Percentiles rank a stretch among this genome's conserved stretches.
Evolutionary conservation across 1,140 invertebrate genomes (phyloP).

Genomic region (Drosophila hydei): DNA sequence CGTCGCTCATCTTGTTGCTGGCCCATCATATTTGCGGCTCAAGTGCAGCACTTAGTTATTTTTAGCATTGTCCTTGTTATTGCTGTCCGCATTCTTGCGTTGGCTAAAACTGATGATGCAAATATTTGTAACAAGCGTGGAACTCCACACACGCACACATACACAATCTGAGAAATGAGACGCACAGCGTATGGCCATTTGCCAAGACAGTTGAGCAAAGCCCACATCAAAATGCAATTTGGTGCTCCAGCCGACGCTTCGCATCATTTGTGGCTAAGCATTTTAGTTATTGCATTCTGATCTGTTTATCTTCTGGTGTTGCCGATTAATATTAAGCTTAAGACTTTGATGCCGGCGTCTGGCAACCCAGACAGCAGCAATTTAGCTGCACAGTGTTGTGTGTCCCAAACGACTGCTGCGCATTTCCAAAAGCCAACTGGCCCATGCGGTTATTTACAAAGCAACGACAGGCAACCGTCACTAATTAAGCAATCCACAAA

Average conservation of each 20-base stretch:
- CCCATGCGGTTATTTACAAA: neutral
- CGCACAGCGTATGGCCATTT: neutral
- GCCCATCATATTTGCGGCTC: constrained; percentile 68
- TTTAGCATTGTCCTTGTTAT: constrained; percentile 56
- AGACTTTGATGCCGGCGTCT: constrained; percentile 8
- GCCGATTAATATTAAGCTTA: constrained; percentile 30
- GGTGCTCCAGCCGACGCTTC: neutral
- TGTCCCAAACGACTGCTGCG: constrained; percentile 1
- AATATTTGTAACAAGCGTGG: constrained; percentile 51
- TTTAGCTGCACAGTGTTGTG: constrained; percentile 8
- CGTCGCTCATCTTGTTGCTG: constrained; percentile 31
- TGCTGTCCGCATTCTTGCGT: constrained; percentile 14
- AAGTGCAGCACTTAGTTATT: constrained; percentile 73
- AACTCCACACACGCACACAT: neutral
- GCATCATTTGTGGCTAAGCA: neutral
- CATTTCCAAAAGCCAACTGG: constrained; percentile 2
- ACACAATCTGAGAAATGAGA: neutral
- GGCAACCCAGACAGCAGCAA: constrained; percentile 6
- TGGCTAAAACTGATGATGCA: constrained; percentile 63
- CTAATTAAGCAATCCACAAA: neutral
- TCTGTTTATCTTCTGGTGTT: constrained; percentile 22
- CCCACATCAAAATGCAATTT: constrained; percentile 8
- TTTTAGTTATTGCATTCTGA: constrained; percentile 22
- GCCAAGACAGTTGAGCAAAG: neutral
- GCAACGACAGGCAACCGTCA: neutral